These are phyloP conservation scores for Lanius ludovicianus DNA, from an alignment of 2,113 vertebrate genomes.

Conservation along the genomic window DNA sequence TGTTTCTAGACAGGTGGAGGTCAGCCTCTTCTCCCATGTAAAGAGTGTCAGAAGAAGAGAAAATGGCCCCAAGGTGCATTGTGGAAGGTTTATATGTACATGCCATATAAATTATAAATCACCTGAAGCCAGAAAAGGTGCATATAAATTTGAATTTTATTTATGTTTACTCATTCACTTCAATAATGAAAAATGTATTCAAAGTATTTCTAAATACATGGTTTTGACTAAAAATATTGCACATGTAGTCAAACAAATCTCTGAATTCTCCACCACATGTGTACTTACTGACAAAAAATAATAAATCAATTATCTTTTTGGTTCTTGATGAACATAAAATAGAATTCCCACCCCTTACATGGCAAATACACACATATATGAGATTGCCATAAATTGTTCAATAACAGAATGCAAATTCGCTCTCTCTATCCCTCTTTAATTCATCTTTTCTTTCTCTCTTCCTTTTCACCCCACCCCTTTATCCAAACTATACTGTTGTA, in stretches of 20 bases:
- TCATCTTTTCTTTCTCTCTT: neutral
- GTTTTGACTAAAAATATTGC: neutral
- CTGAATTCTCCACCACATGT: neutral
- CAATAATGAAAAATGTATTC: neutral
- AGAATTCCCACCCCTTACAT: neutral
- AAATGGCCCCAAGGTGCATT: neutral
- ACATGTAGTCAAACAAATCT: neutral
- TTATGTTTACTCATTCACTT: neutral
- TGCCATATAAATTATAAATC: neutral
- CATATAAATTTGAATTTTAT: neutral
- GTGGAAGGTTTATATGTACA: neutral
- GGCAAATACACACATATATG: neutral
- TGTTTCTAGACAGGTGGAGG: neutral
- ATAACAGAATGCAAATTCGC: neutral
- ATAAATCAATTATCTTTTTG: neutral
- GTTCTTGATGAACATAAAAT: neutral
- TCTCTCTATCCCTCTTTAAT: neutral
- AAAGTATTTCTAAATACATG: neutral
- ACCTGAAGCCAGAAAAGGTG: neutral
- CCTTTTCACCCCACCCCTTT: neutral
- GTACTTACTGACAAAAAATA: neutral
- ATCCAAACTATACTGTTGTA: neutral
- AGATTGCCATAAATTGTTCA: neutral
- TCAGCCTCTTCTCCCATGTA: rapidly evolving
- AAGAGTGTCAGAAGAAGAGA: neutral